These are phyloP conservation scores for Brotula barbata DNA, from an alignment of 2,797 vertebrate genomes.

Conservation along the genomic window DNA sequence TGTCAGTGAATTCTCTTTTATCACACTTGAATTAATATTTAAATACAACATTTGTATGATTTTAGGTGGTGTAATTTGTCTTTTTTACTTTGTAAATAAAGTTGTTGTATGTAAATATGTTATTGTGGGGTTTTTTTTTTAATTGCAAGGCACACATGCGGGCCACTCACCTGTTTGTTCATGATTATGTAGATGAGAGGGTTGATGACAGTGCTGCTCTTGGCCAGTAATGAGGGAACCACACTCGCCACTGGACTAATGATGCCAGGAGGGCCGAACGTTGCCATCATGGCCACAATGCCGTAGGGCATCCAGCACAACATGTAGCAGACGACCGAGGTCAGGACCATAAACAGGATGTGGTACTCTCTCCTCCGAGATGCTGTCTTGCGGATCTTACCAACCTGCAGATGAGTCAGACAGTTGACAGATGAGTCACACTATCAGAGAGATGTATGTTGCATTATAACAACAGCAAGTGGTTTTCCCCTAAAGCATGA, in stretches of 20 bases:
- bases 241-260: conserved; percentile 83
- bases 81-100: conserved; percentile 82
- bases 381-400: conserved; percentile 81
- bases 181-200: conserved; percentile 89
- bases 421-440: too few relatives aligned
- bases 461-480: too few relatives aligned
- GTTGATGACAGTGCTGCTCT: conserved; percentile 89
- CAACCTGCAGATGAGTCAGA: conserved; percentile 70
- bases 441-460: too few relatives aligned
- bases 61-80: conserved; percentile 60
- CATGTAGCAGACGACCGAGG: conserved; percentile 82
- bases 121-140: too few relatives aligned
- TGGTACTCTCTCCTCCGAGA: conserved; percentile 83
- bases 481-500: too few relatives aligned
- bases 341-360: conserved; percentile 86
- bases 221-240: conserved; percentile 85
- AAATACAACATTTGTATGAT: conserved; percentile 72
- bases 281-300: conserved; percentile 84
- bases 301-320: conserved; percentile 87
- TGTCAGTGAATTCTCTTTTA: conserved; percentile 60
- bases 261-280: conserved; percentile 80
- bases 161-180: conserved; percentile 85
- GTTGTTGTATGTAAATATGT: conserved; percentile 57
- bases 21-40: conserved; percentile 73
- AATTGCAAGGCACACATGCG: not conserved